phyloP scores from a whole-genome alignment of 2,113 vertebrate species.

The Chaetodon auriga region DNA sequence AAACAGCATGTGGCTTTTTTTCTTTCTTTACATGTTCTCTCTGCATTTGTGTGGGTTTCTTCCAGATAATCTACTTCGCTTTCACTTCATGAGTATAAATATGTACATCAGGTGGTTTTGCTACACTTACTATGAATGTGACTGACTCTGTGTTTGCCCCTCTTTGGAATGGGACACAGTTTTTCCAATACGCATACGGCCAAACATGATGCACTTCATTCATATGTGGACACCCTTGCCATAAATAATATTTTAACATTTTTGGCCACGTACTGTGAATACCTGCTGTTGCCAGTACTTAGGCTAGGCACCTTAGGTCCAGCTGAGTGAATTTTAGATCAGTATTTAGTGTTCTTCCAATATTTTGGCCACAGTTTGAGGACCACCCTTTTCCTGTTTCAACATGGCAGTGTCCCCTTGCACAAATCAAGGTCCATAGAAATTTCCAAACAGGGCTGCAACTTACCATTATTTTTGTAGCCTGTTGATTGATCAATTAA shows the following conservation, averaged over 20 bases:
- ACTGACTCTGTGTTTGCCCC: too few species aligned
- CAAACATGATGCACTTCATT: too few species aligned
- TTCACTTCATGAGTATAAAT: neutral
- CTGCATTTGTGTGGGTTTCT: neutral
- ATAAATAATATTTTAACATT: neutral
- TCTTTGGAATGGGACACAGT: too few species aligned
- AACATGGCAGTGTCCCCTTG: neutral
- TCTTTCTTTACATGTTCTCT: neutral
- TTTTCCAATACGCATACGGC: too few species aligned
- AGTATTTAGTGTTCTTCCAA: neutral
- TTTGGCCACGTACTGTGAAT: neutral
- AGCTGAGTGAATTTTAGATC: neutral
- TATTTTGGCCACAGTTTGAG: neutral
- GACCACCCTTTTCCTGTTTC: neutral
- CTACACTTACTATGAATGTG: too few species aligned
- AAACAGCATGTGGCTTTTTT: neutral
- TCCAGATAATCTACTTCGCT: neutral
- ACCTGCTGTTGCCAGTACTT: neutral
- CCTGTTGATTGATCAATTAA: neutral
- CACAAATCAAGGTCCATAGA: neutral
- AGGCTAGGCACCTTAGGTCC: neutral
- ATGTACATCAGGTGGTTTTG: neutral
- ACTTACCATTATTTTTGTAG: neutral
- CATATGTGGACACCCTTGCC: too few species aligned
- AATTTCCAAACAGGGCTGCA: neutral